phyloP scores from a whole-genome alignment of 2,797 vertebrate genomes.

The Austrolebias charrua region DNA sequence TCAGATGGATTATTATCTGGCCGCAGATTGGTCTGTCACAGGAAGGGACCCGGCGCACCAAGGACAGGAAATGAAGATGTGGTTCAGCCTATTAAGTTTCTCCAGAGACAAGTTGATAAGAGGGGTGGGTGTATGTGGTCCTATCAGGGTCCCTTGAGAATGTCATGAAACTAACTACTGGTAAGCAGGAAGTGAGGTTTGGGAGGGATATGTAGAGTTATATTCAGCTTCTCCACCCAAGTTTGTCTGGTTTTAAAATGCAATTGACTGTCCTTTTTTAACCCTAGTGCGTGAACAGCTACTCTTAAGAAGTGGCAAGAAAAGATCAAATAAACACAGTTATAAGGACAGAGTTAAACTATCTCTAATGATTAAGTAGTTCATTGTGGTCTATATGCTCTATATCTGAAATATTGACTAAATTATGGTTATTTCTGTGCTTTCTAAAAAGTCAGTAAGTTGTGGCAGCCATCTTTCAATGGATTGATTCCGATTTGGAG shows the following conservation, averaged over 20 bases:
- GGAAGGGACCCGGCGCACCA: conserved; percentile 42
- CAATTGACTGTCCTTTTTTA: too few species aligned
- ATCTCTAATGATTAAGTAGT: too few species aligned
- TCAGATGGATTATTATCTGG: conserved; percentile 55
- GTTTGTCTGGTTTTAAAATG: not conserved
- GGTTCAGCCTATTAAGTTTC: conserved; percentile 40
- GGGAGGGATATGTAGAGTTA: conserved; percentile 1
- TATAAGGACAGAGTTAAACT: too few species aligned
- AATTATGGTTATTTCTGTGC: too few species aligned
- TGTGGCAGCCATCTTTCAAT: too few species aligned
- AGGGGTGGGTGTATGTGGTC: conserved; percentile 3
- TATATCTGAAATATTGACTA: too few species aligned
- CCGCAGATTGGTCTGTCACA: conserved; percentile 45
- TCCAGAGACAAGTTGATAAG: conserved; percentile 36
- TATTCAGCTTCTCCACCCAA: not conserved
- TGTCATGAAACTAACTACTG: conserved; percentile 24
- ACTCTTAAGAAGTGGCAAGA: too few species aligned
- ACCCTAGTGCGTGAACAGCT: too few species aligned
- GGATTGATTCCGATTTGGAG: too few species aligned
- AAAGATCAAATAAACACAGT: too few species aligned
- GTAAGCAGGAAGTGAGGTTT: conserved; percentile 46
- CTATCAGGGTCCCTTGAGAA: conserved; percentile 38
- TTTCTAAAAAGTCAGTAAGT: too few species aligned
- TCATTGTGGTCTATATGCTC: too few species aligned
- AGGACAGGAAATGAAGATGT: conserved; percentile 66